A percentile compares a stretch with the other conserved stretches of the same genome.
Conservation (phyloP, 2,797 vertebrate genomes). For the Melanotaenia maccullochi region DNA sequence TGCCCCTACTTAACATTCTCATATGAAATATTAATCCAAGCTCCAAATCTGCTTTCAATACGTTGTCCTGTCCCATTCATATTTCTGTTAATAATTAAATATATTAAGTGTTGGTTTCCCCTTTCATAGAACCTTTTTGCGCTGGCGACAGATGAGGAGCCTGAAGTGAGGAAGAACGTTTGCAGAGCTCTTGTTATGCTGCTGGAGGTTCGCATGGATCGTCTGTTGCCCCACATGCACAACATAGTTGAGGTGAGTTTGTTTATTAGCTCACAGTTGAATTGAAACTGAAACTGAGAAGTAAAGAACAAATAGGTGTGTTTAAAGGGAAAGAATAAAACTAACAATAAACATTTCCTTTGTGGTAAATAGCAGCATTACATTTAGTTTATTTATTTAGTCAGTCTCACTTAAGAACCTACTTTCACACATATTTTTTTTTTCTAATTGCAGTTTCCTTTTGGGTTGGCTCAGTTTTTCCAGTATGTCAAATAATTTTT, state of each 20-base stretch:
- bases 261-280: background rate
- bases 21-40: background rate
- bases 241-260: slow-evolving; percentile 91
- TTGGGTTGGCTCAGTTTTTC: background rate
- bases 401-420: background rate
- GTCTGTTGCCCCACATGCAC: slow-evolving; percentile 95
- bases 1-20: background rate
- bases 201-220: slow-evolving; percentile 92
- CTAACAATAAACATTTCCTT: no score
- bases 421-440: background rate
- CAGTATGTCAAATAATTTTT: background rate
- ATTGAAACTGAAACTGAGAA: background rate
- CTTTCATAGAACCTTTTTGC: slow-evolving; percentile 89
- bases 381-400: background rate
- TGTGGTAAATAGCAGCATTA: background rate
- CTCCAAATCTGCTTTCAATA: background rate
- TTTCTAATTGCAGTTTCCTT: background rate
- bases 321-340: background rate
- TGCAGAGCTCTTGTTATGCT: slow-evolving; percentile 95
- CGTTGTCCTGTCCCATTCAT: background rate
- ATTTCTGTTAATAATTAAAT: background rate
- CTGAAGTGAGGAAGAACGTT: slow-evolving; percentile 94
- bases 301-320: background rate
- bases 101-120: background rate
- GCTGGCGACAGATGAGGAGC: slow-evolving; percentile 92